Percentiles rank a stretch among this genome's conserved stretches.
These are phyloP conservation scores for Panulirus ornatus DNA, from an alignment of 1,140 invertebrate genomes.

Conservation along the genomic window DNA sequence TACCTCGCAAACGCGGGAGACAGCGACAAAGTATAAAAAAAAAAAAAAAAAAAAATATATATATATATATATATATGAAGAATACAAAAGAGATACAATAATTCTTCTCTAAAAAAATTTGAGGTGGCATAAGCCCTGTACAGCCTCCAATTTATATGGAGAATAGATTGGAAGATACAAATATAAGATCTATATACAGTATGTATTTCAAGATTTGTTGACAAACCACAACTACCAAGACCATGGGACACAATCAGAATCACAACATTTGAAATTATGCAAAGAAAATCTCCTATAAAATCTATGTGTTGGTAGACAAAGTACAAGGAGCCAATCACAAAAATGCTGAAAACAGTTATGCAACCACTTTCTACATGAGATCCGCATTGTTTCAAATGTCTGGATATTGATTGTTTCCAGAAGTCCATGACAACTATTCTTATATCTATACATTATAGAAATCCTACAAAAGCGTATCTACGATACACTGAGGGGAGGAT, in stretches of 20 bases:
- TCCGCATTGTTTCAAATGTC: not conserved
- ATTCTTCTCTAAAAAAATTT: not conserved
- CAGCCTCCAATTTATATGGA: not conserved
- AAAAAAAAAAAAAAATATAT: no score
- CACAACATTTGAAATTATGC: not conserved
- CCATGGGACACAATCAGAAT: slow-evolving; percentile 24
- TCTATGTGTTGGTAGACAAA: no score
- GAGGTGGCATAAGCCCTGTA: not conserved
- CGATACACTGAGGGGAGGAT: slow-evolving; percentile 32
- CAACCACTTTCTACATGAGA: no score
- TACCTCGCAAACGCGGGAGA: no score
- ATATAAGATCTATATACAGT: slow-evolving; percentile 61
- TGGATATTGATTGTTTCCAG: slow-evolving; percentile 15
- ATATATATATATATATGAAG: slow-evolving; percentile 18
- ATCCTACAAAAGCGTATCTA: slow-evolving; percentile 54
- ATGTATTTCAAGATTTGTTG: slow-evolving; percentile 17
- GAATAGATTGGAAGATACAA: slow-evolving; percentile 52
- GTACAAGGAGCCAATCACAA: not conserved
- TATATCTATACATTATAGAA: slow-evolving; percentile 35
- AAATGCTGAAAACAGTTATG: not conserved
- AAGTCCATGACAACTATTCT: slow-evolving; percentile 16
- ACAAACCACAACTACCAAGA: slow-evolving; percentile 40
- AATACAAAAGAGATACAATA: slow-evolving; percentile 12
- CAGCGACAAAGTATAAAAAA: no score
- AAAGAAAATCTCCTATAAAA: not conserved